Percentiles rank a stretch among this genome's conserved stretches.
These are phyloP conservation scores for Etheostoma nigrum DNA, from an alignment of 2,797 vertebrate species.

Conservation along the genomic window DNA sequence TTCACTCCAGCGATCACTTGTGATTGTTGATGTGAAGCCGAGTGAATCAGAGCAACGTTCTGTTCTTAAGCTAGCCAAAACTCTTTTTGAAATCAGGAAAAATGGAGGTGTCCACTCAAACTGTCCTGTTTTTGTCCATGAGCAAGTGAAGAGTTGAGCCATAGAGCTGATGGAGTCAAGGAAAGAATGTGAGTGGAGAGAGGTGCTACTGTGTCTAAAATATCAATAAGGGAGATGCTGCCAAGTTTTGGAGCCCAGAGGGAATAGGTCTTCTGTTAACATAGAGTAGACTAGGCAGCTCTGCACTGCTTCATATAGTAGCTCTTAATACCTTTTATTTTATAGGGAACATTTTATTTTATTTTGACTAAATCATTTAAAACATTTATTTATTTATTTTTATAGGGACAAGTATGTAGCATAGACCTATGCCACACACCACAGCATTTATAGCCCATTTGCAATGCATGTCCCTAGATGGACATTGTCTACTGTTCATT, in stretches of 20 bases:
- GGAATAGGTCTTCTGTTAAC: constrained; percentile 60
- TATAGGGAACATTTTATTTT: background rate
- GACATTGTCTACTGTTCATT: constrained; percentile 9
- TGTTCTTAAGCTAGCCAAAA: constrained; percentile 70
- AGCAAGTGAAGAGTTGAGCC: constrained; percentile 74
- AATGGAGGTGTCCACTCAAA: constrained; percentile 67
- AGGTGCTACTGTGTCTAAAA: constrained; percentile 82
- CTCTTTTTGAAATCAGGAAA: constrained; percentile 63
- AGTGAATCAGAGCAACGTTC: constrained; percentile 78
- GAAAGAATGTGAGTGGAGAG: constrained; percentile 80
- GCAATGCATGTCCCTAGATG: too few species aligned
- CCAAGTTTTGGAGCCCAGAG: constrained; percentile 71
- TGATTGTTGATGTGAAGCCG: constrained; percentile 78
- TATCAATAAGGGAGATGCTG: constrained; percentile 81
- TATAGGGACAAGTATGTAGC: too few species aligned
- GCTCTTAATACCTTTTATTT: constrained; percentile 22
- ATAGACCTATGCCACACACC: too few species aligned
- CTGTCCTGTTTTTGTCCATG: constrained; percentile 72
- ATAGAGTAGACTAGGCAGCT: constrained; percentile 38
- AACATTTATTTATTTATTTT: background rate
- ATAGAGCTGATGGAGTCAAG: constrained; percentile 77
- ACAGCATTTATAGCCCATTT: too few species aligned
- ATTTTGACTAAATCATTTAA: background rate
- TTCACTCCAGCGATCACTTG: constrained; percentile 73
- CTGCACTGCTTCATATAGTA: constrained; percentile 12